A percentile compares a stretch with the other conserved stretches of the same genome.
phyloP scores from a whole-genome alignment of 1,140 invertebrate species.

The Nautilus pompilius region DNA sequence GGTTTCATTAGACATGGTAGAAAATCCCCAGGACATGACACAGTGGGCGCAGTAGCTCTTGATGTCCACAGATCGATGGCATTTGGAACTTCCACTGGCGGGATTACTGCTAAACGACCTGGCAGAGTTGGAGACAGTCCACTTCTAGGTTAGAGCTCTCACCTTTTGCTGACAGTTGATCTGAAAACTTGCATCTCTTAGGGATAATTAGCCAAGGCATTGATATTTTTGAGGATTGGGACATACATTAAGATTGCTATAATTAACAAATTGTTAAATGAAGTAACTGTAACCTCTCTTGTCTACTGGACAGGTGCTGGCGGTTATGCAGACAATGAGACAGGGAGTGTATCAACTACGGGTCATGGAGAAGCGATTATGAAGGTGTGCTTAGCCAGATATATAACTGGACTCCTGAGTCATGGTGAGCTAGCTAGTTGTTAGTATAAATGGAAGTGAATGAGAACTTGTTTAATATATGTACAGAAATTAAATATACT shows the following conservation, averaged over 20 bases:
- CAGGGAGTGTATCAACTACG: conserved; percentile 72
- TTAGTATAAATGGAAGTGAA: no score
- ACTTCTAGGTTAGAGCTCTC: conserved; percentile 60
- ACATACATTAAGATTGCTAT: no score
- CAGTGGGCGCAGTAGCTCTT: conserved; percentile 80
- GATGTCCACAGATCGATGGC: conserved; percentile 69
- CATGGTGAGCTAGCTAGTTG: conserved; percentile 55
- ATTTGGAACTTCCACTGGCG: conserved; percentile 79
- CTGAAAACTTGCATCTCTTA: no score
- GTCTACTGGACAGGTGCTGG: no score
- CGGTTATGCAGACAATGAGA: conserved; percentile 69
- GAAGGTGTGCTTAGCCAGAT: conserved; percentile 71
- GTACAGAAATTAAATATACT: no score
- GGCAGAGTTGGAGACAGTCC: conserved; percentile 81
- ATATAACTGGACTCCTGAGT: conserved; percentile 66
- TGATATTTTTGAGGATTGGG: no score
- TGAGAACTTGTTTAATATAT: no score
- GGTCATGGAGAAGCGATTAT: conserved; percentile 76
- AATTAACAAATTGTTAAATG: no score
- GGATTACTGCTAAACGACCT: conserved; percentile 71
- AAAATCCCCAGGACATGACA: conserved; percentile 57
- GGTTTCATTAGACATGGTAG: no score
- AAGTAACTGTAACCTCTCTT: no score
- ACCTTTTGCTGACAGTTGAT: no score
- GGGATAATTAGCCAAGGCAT: no score